Evolutionary conservation across 2,113 vertebrate species (phyloP).

Genomic region (Siphamia tubifer): DNA sequence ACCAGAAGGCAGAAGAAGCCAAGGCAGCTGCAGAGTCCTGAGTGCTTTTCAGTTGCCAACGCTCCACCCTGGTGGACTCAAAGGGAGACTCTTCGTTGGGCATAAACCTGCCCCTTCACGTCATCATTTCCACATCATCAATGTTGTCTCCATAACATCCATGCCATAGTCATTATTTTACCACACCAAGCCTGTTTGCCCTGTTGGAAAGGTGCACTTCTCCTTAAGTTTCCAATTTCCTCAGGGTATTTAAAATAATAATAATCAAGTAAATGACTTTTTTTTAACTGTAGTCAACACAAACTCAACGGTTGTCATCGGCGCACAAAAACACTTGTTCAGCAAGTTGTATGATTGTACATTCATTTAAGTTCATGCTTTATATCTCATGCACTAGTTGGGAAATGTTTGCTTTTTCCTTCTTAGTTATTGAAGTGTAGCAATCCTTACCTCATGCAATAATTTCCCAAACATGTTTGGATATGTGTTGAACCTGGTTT

Average conservation of each 20-base stretch:
- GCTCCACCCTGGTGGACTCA: constrained; percentile 31
- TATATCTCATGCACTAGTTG: constrained; percentile 11
- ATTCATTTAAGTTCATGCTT: constrained; percentile 43
- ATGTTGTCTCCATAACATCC: constrained; percentile 41
- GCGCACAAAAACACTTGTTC: constrained; percentile 60
- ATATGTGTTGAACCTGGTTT: constrained; percentile 43
- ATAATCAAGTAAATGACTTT: background rate
- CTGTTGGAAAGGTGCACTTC: constrained; percentile 60
- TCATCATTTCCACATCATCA: constrained; percentile 15
- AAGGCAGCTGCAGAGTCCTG: constrained; percentile 65
- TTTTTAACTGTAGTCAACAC: constrained; percentile 51
- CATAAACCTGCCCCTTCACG: background rate
- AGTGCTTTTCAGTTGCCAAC: constrained; percentile 9
- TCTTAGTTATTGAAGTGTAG: constrained; percentile 35
- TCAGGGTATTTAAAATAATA: constrained; percentile 31
- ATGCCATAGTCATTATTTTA: constrained; percentile 46
- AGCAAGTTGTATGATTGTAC: constrained; percentile 56
- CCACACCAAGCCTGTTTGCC: constrained; percentile 39
- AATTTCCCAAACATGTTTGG: constrained; percentile 9
- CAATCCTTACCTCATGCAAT: constrained; percentile 42
- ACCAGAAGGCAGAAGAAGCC: constrained; percentile 81
- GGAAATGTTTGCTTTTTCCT: constrained; percentile 38
- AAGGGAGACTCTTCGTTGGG: constrained; percentile 50
- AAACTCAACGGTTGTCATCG: constrained; percentile 31
- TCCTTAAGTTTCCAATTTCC: constrained; percentile 48